Conservation (phyloP, 2,113 vertebrate species). For the Mesoclemmys tuberculata region DNA sequence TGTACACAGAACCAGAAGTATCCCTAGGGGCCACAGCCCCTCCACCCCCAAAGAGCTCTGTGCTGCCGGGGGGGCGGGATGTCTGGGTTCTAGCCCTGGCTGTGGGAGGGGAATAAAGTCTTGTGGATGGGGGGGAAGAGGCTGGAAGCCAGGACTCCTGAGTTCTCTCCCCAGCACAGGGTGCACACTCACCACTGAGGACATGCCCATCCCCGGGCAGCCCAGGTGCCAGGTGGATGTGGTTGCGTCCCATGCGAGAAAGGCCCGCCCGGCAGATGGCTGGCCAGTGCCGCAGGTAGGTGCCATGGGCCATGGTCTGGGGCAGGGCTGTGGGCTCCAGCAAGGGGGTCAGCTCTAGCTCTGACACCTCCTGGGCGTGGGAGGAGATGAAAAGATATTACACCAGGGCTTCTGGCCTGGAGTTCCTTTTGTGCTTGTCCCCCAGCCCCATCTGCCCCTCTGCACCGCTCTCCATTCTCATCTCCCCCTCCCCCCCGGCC, state of each 20-base stretch:
- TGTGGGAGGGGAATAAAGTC: too few species aligned
- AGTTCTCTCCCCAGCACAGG: neutral
- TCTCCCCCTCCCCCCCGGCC: neutral
- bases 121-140: too few species aligned
- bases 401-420: neutral
- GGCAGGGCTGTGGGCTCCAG: slow-evolving; percentile 79
- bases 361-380: slow-evolving; percentile 79
- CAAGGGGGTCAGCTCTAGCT: slow-evolving; percentile 83
- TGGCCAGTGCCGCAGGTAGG: slow-evolving; percentile 85
- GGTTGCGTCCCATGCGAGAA: slow-evolving; percentile 81
- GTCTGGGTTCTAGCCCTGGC: neutral
- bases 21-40: neutral
- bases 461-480: neutral
- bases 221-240: slow-evolving; percentile 88
- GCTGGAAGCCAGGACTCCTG: neutral
- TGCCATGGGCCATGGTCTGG: slow-evolving; percentile 83
- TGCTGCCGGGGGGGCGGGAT: neutral
- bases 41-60: neutral
- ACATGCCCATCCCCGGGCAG: slow-evolving; percentile 82
- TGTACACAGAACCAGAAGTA: neutral
- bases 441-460: too few species aligned
- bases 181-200: slow-evolving; percentile 83
- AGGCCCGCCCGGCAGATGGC: slow-evolving; percentile 84
- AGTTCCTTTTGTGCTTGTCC: too few species aligned
- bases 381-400: neutral